Evolutionary conservation across 2,888 invertebrate species (phyloP).

Genomic region (Heteromurus nitidus): DNA sequence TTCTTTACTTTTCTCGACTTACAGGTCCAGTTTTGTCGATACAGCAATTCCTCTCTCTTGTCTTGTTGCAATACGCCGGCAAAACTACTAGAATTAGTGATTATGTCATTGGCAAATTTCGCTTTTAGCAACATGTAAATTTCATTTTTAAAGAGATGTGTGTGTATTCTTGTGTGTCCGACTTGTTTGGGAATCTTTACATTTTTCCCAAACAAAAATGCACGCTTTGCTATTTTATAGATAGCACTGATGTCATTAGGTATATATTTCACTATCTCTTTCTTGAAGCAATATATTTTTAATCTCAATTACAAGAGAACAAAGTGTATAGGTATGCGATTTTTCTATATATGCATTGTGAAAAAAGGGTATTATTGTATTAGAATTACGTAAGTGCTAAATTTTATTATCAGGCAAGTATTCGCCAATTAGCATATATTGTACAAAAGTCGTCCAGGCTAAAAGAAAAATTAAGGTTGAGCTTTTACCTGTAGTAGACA

Average conservation of each 20-base stretch:
- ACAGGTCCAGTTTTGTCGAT: constrained; percentile 60
- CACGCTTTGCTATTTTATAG: constrained; percentile 48
- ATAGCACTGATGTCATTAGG: constrained; percentile 58
- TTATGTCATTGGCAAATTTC: constrained; percentile 57
- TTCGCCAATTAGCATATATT: constrained; percentile 36
- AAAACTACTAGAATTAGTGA: constrained; percentile 51
- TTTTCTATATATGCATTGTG: too few species aligned
- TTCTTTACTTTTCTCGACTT: background rate
- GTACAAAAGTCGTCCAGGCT: background rate
- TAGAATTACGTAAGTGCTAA: constrained; percentile 52
- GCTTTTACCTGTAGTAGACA: constrained; percentile 81
- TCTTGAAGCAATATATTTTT: constrained; percentile 34
- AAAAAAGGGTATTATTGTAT: background rate
- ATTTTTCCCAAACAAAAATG: constrained; percentile 17
- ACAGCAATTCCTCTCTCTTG: background rate
- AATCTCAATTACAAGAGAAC: constrained; percentile 34
- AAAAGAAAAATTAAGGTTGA: background rate
- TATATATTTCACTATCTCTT: constrained; percentile 7
- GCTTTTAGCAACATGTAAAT: constrained; percentile 56
- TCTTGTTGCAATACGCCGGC: too few species aligned
- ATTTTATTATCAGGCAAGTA: constrained; percentile 13
- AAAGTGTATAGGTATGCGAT: constrained; percentile 1
- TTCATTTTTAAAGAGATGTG: constrained; percentile 28
- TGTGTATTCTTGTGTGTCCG: too few species aligned
- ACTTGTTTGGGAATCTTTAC: constrained; percentile 39